Base-by-base conservation (phyloP, 2,888 invertebrate genomes). In the Auanema sp. region DNA sequence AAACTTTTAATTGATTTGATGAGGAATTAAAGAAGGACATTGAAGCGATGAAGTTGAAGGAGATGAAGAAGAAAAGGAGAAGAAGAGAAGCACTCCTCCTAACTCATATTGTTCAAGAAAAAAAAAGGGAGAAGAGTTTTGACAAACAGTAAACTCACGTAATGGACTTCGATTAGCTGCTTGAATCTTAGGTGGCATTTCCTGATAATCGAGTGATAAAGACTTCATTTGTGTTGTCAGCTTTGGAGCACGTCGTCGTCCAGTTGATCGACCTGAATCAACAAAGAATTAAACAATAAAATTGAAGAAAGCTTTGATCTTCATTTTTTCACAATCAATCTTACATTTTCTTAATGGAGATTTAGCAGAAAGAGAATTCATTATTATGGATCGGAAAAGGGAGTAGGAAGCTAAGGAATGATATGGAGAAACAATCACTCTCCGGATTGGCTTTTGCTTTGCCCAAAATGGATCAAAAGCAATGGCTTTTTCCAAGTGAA, bases 211-310 rank as follows among this genome's bases (percentile, higher is more conserved):
- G 60, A 82, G 61, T 12, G 81, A 82, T 24, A 81, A 69, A 8
- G 79, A 79, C 58, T 82, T 82, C 82, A 82, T 82, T 58, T 82
- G 83, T 58, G 80, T 78, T 11, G 77, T 72, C 59, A 82, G 74
- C 59, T 81, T 81, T 2, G 82, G 82, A 40, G 80, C 77, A 44
- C 80, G 69, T 14, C 75, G 76, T n/a, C 79, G 71, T 21, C 76
- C 68, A 11, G 66, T 58, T 6, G 61, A 70, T 10, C 68, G 65
- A 54, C 71, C 71, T 74, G 66, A 43, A 69, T 49, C 16, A 21
- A 21, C 16, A 18, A 47, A 5, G 21, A 47, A 5, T 21, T 47
- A 10, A 47, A 47, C 47, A 10, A 16, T 47, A 47, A 10, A 33
- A 33, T 33, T 10, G 3, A 5, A 16, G 52, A 18, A 23, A 43